Conservation (phyloP, 2,797 vertebrate species). For the Botia kubotai region DNA sequence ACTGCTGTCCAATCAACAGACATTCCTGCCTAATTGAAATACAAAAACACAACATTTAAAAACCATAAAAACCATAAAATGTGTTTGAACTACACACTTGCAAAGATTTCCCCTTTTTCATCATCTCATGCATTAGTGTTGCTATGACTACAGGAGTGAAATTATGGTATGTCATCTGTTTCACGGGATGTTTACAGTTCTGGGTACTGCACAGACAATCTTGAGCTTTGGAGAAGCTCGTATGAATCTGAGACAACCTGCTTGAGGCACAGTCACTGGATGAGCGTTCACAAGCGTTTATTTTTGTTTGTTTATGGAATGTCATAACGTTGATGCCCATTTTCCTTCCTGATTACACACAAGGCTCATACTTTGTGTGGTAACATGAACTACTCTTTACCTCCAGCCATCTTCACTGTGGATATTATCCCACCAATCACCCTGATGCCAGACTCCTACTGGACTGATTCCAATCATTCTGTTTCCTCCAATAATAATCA, state of each 20-base stretch:
- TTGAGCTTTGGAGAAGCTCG: neutral
- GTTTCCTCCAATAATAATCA: slow-evolving; percentile 33
- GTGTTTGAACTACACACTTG: too few species aligned
- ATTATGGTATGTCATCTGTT: too few species aligned
- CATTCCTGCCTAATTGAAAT: too few species aligned
- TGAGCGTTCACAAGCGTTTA: neutral
- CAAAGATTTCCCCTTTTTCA: too few species aligned
- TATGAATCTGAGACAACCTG: neutral
- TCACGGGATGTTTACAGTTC: neutral
- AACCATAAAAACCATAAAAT: too few species aligned
- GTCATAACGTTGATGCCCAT: slow-evolving; percentile 15
- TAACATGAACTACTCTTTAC: neutral
- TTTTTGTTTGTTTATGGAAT: slow-evolving; percentile 24
- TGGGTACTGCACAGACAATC: neutral
- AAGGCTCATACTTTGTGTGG: slow-evolving; percentile 21
- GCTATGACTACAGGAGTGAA: too few species aligned
- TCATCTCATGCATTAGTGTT: too few species aligned
- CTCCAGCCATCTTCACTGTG: neutral
- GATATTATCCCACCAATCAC: slow-evolving; percentile 17
- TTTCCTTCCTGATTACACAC: slow-evolving; percentile 15
- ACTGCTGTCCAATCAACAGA: too few species aligned
- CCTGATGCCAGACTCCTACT: slow-evolving; percentile 13
- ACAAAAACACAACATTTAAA: too few species aligned
- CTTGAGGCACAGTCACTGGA: slow-evolving; percentile 17
- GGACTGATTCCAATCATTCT: neutral